Evolutionary conservation across 1,140 invertebrate species (phyloP).

Genomic region (Neodiprion pinetum): DNA sequence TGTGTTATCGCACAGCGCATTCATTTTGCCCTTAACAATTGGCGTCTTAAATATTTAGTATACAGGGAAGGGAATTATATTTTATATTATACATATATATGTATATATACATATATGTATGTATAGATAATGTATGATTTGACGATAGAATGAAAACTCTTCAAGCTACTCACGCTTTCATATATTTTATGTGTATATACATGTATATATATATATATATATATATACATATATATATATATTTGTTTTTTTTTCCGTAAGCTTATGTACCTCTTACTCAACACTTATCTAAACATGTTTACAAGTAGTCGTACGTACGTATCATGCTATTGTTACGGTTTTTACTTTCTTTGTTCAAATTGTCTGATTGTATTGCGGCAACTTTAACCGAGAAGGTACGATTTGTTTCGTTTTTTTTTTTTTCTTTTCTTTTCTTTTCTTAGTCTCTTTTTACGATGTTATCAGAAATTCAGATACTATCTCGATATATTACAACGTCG

Average conservation of each 20-base stretch:
- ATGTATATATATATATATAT: too few relatives aligned
- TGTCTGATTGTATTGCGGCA: slow-evolving; percentile 4
- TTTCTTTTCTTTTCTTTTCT: too few relatives aligned
- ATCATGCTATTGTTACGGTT: not conserved
- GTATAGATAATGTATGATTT: not conserved
- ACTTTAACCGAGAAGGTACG: not conserved
- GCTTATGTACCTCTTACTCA: not conserved
- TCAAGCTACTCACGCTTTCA: not conserved
- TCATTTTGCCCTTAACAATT: slow-evolving; percentile 4
- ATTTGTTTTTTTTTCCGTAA: too few relatives aligned
- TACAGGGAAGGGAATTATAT: not conserved
- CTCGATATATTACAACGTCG: too few relatives aligned
- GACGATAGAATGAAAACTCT: not conserved
- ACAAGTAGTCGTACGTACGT: not conserved
- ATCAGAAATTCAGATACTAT: too few relatives aligned
- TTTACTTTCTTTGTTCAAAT: slow-evolving; percentile 8
- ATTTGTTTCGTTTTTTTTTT: too few relatives aligned
- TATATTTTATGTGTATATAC: too few relatives aligned
- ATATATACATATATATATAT: too few relatives aligned
- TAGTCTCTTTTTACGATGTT: too few relatives aligned
- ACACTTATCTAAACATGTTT: slow-evolving; percentile 4
- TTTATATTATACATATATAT: too few relatives aligned
- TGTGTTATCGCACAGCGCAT: not conserved
- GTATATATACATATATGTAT: too few relatives aligned
- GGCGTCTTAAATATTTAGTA: not conserved